Base-by-base conservation (phyloP, 37 sponge, comb jelly and placozoan species). In the Amphimedon queenslandica region DNA sequence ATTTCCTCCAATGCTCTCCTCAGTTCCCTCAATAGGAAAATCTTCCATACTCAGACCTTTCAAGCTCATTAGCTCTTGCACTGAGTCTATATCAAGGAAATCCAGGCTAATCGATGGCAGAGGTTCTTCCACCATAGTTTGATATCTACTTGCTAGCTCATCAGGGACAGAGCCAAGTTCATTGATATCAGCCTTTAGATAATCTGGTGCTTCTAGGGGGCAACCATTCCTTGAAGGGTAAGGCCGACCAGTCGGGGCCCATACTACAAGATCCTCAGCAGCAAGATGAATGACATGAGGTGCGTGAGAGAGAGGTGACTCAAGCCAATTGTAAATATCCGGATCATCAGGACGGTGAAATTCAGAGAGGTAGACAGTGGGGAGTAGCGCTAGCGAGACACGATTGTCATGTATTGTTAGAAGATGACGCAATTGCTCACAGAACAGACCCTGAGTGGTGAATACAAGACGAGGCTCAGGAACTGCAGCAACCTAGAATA, bases 381-480 rank as follows among this genome's bases (percentile, higher is more conserved):
- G 40, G 25, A 87, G 63, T 21, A 71, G 51, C 23, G 55, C 69
- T n/a, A 77, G 63, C 3, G 68, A 57, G 10, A 87, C 28, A 6
- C 72, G 36, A 41, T 82, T 82, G 66, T 81, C 41, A 53, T 72
- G 39, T 3, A 69, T 27, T 34, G 87, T 77, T 32, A 87, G 74
- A 3, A 87, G 77, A 55, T 76, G 58, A 4, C 87, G 72, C 37
- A 87, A 3, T 67, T 80, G 82, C 77, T 87, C 87, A 6, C 57
- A 70, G 30, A 77, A 72, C 2, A 65, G 55, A 1, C 58, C 51
- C 5, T 10, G 37, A 28, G 71, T 37, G 0, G 40, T 68, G 1
- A 85, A 51, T 1, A 27, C 37, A 29, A 38, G 18, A 29, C 4
- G 40, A 1, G 57, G 41, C 63, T 60, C 21, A 20, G 37, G 32